phyloP scores from a whole-genome alignment of 2,888 invertebrate genomes.

The Papilio demoleus region DNA sequence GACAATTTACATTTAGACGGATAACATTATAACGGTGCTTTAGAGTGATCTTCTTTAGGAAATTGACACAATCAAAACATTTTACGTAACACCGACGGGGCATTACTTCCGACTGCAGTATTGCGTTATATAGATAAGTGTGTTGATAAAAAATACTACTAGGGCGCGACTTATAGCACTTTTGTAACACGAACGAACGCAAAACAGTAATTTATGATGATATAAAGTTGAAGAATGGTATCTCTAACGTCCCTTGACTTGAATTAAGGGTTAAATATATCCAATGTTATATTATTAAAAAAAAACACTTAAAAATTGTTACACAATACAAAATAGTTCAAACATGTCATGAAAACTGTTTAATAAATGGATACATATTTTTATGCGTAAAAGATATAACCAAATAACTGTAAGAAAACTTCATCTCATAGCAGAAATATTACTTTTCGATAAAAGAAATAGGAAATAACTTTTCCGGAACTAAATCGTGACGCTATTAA shows the following conservation, averaged over 20 bases:
- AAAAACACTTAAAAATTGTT: neutral
- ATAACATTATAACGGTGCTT: conserved; percentile 56
- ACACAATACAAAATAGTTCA: neutral
- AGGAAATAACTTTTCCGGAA: conserved; percentile 8
- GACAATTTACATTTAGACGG: conserved; percentile 70
- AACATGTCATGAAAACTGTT: neutral
- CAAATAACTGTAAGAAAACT: neutral
- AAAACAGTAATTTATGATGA: neutral
- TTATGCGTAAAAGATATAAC: neutral
- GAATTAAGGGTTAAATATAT: neutral
- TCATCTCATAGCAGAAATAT: neutral
- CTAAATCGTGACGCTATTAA: conserved; percentile 12
- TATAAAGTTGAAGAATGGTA: neutral
- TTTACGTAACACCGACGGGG: conserved; percentile 17
- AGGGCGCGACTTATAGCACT: neutral
- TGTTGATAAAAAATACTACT: conserved; percentile 21
- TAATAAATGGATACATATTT: too few species aligned
- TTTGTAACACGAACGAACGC: neutral
- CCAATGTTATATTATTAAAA: too few species aligned
- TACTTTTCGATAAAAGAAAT: conserved; percentile 1
- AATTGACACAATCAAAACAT: conserved; percentile 31
- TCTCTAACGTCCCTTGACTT: neutral
- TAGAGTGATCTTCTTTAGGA: conserved; percentile 59
- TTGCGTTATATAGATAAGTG: conserved; percentile 10
- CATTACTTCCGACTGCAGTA: conserved; percentile 7